Evolutionary conservation across 2,888 invertebrate species (phyloP).

Genomic region (Melieria crassipennis): DNA sequence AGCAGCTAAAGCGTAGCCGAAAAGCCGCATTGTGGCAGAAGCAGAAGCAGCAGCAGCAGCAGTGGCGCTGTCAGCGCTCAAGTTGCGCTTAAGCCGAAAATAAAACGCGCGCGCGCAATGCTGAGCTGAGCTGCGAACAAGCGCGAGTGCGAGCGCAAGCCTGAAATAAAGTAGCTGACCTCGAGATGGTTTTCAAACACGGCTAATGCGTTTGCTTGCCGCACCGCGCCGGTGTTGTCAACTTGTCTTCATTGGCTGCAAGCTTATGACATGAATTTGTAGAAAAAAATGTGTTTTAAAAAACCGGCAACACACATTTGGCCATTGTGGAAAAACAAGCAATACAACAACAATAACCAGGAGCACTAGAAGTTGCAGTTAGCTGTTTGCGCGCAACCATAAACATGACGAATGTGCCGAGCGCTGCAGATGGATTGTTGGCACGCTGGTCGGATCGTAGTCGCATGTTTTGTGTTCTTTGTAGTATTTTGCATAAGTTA

Average conservation of each 20-base stretch:
- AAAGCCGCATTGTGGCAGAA: background rate
- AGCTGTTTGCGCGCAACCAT: no score
- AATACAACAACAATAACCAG: no score
- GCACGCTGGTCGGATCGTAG: no score
- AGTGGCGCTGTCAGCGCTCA: background rate
- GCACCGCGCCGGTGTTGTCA: no score
- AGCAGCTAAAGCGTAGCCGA: background rate
- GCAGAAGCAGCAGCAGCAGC: background rate
- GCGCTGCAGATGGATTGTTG: no score
- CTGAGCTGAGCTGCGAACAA: slow-evolving; percentile 4
- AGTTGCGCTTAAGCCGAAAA: background rate
- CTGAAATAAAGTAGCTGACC: slow-evolving; percentile 45
- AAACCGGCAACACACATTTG: no score
- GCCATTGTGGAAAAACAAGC: no score
- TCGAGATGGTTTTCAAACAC: slow-evolving; percentile 47
- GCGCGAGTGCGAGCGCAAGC: background rate
- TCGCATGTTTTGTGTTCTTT: background rate
- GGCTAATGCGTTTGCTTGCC: background rate
- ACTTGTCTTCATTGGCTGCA: no score
- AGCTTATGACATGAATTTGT: no score
- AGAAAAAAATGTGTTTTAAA: no score
- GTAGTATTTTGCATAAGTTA: background rate
- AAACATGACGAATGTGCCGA: no score
- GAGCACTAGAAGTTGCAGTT: no score
- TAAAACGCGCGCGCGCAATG: background rate